Conservation (phyloP, 2,113 vertebrate species). For the Picathartes gymnocephalus region DNA sequence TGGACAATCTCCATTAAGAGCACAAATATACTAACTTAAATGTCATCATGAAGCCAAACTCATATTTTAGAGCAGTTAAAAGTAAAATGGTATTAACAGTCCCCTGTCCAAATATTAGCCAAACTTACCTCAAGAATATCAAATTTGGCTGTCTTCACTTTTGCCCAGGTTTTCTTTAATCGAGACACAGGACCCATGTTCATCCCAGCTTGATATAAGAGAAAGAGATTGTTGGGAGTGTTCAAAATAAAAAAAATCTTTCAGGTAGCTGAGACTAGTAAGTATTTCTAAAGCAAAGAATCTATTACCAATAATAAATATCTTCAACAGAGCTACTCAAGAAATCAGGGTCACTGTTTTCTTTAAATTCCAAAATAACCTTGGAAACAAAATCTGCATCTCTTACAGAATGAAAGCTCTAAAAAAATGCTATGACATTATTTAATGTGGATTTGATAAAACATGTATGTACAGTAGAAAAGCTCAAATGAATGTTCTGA, state of each 20-base stretch:
- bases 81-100: background rate
- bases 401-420: background rate
- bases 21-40: background rate
- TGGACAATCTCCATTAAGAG: background rate
- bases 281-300: background rate
- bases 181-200: slow-evolving; percentile 95
- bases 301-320: background rate
- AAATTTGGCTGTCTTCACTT: slow-evolving; percentile 94
- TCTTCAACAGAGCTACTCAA: background rate
- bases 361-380: background rate
- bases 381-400: background rate
- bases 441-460: background rate
- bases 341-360: background rate
- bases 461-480: background rate
- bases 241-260: background rate
- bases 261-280: background rate
- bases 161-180: slow-evolving; percentile 94
- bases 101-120: background rate
- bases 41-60: background rate
- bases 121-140: slow-evolving; percentile 86
- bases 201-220: slow-evolving; percentile 85
- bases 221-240: background rate
- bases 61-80: background rate
- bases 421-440: background rate
- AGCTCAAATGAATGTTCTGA: background rate